phyloP scores from a whole-genome alignment of 1,140 invertebrate species.

The Brachionus sp. region DNA sequence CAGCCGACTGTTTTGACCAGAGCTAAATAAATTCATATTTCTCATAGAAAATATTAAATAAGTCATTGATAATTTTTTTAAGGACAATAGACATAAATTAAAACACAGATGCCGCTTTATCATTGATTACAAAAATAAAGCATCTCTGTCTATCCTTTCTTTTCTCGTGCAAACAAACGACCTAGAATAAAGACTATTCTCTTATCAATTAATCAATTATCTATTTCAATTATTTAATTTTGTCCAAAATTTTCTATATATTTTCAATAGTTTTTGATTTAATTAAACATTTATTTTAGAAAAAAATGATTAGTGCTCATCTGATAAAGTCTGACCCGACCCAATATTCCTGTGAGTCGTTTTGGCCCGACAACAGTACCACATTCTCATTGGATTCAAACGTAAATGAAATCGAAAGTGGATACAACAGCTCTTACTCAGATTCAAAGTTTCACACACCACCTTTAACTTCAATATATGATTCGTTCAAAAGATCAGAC shows the following conservation, averaged over 20 bases:
- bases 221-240: neutral
- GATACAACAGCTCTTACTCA: neutral
- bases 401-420: neutral
- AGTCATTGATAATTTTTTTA: neutral
- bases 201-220: constrained; percentile 14
- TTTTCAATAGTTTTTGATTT: neutral
- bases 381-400: constrained; percentile 2
- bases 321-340: neutral
- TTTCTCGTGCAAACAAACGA: constrained; percentile 12
- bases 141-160: neutral
- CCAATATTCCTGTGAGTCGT: neutral
- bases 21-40: neutral
- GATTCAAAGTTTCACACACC: neutral
- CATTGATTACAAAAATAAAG: neutral
- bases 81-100: neutral
- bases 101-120: neutral
- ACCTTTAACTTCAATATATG: neutral
- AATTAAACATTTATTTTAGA: neutral
- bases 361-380: neutral
- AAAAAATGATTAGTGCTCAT: neutral
- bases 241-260: neutral
- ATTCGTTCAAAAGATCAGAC: neutral
- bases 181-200: neutral
- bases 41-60: neutral
- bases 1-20: neutral